phyloP scores from a whole-genome alignment of 1,140 invertebrate species.

The Procambarus virginalis region DNA sequence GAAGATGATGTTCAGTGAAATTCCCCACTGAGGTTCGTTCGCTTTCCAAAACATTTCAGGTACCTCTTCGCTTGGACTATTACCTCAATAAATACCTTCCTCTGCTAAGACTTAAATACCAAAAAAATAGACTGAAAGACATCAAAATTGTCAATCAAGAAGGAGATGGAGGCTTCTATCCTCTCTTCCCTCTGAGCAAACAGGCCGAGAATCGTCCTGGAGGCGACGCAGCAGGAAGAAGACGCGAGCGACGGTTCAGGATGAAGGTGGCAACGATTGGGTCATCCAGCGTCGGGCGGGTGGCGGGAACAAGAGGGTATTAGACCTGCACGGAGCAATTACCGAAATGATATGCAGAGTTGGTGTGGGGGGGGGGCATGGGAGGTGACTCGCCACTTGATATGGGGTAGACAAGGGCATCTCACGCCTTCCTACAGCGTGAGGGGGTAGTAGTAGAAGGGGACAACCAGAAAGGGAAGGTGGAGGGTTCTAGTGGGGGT shows the following conservation, averaged over 20 bases:
- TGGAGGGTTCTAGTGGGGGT: neutral
- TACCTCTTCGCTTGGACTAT: neutral
- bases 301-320: slow-evolving; percentile 29
- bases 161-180: no score
- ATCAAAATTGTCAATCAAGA: neutral
- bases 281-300: slow-evolving; percentile 5
- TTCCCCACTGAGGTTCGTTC: slow-evolving; percentile 11
- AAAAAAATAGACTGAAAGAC: no score
- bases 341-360: slow-evolving; percentile 34
- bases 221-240: neutral
- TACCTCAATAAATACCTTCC: neutral
- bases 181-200: no score
- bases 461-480: neutral
- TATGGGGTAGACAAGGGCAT: neutral
- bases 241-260: neutral
- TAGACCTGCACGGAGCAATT: slow-evolving; percentile 39
- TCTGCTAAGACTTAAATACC: neutral
- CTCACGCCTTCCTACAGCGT: neutral
- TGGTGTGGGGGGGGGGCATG: neutral
- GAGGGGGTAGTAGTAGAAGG: neutral
- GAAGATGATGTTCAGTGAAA: slow-evolving; percentile 47
- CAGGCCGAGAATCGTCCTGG: neutral
- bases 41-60: neutral
- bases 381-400: neutral
- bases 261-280: slow-evolving; percentile 1